A percentile compares a stretch with the other conserved stretches of the same genome.
Evolutionary conservation across 1,140 invertebrate species (phyloP).

Genomic region (Drosophila albomicans): DNA sequence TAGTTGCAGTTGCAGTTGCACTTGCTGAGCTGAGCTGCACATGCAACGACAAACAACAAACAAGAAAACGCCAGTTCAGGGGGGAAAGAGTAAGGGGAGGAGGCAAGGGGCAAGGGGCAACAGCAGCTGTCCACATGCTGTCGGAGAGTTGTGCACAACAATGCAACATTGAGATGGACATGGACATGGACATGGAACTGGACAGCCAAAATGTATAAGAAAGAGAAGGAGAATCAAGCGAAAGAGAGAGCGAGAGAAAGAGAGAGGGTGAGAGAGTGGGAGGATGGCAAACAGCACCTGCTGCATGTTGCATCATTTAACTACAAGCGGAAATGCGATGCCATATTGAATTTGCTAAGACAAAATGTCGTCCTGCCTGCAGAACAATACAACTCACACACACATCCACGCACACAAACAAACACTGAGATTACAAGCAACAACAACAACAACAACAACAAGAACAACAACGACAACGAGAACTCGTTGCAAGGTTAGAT

Average conservation of each 20-base stretch:
- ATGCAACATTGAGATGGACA: constrained; percentile 5
- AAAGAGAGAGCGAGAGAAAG: neutral
- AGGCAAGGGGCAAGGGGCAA: neutral
- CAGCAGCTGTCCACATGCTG: constrained; percentile 25
- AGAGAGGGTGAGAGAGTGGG: neutral
- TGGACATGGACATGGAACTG: neutral
- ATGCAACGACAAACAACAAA: constrained; percentile 43
- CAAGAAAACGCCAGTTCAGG: constrained; percentile 38
- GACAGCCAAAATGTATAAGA: neutral
- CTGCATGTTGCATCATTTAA: constrained; percentile 60
- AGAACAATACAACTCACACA: neutral
- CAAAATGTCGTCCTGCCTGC: constrained; percentile 39
- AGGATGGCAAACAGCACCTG: constrained; percentile 1
- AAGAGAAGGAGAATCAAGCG: neutral
- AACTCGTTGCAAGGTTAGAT: constrained; percentile 4
- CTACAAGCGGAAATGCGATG: constrained; percentile 65
- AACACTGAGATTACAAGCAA: constrained; percentile 18
- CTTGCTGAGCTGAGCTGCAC: constrained; percentile 10
- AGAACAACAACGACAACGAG: constrained; percentile 14
- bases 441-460: constrained; percentile 1
- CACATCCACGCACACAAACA: neutral
- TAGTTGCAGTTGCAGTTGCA: constrained; percentile 28
- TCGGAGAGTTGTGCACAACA: constrained; percentile 10
- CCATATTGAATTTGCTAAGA: constrained; percentile 70
- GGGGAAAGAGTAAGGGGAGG: too few species aligned